These are phyloP conservation scores for Drosophila ogumai DNA, from an alignment of 1,140 invertebrate genomes.

Conservation along the genomic window DNA sequence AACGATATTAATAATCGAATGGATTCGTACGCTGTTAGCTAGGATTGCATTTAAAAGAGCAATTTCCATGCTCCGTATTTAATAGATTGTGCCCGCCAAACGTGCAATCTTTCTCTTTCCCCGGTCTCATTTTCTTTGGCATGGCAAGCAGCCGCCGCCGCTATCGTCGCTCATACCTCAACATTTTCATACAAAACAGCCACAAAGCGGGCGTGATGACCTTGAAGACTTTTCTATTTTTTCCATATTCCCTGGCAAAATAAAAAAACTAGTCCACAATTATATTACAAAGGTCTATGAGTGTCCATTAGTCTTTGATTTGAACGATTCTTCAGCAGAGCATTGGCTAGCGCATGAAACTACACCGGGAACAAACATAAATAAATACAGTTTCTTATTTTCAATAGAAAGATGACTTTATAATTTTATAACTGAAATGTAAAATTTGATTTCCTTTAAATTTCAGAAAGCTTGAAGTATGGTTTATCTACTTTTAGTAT, in stretches of 20 bases:
- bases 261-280: conserved; percentile 41
- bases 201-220: conserved; percentile 16
- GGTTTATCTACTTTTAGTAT: neutral
- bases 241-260: conserved; percentile 32
- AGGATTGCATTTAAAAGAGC: conserved; percentile 38
- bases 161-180: conserved; percentile 9
- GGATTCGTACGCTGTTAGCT: conserved; percentile 22
- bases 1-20: conserved; percentile 52
- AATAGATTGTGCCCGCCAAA: conserved; percentile 11
- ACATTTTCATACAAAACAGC: conserved; percentile 5
- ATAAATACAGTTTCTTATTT: neutral
- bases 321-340: conserved; percentile 18
- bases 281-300: conserved; percentile 32
- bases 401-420: too few species aligned
- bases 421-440: neutral
- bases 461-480: too few species aligned
- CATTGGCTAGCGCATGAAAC: conserved; percentile 10
- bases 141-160: neutral
- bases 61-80: conserved; percentile 59
- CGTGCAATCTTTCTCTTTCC: conserved; percentile 11
- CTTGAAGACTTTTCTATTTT: conserved; percentile 29
- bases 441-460: neutral
- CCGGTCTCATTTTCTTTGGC: conserved; percentile 21
- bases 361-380: conserved; percentile 9
- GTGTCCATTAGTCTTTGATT: conserved; percentile 21